Conservation (phyloP, 2,113 vertebrate genomes). For the Zootoca vivipara region DNA sequence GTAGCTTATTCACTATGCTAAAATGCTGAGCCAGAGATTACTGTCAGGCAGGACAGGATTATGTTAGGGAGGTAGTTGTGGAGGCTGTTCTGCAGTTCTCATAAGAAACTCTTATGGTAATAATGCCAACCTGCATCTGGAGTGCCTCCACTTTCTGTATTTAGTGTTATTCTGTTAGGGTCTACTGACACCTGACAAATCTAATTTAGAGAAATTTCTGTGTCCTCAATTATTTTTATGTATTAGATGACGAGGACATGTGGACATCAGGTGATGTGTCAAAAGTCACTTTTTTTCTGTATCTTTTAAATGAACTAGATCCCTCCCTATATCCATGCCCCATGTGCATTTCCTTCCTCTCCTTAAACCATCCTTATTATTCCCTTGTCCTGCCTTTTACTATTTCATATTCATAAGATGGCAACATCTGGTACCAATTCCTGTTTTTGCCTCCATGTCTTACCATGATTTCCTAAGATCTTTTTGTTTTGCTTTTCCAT, state of each 20-base stretch:
- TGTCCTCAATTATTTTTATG: slow-evolving; percentile 47
- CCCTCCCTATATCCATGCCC: slow-evolving; percentile 32
- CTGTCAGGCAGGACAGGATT: neutral
- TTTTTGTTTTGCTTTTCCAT: slow-evolving; percentile 21
- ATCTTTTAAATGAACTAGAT: slow-evolving; percentile 20
- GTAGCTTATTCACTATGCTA: neutral
- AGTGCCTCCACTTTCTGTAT: neutral
- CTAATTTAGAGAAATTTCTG: slow-evolving; percentile 26
- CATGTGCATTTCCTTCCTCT: slow-evolving; percentile 42
- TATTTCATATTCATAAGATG: neutral
- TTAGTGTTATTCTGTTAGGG: neutral
- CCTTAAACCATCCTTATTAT: slow-evolving; percentile 34
- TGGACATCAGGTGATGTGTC: slow-evolving; percentile 42
- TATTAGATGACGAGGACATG: slow-evolving; percentile 38
- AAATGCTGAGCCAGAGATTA: no score
- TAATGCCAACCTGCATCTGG: neutral
- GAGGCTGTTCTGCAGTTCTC: neutral
- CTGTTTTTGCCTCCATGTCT: slow-evolving; percentile 14
- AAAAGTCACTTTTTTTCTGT: slow-evolving; percentile 35
- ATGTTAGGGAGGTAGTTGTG: neutral
- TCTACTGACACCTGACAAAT: neutral
- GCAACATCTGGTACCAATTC: neutral
- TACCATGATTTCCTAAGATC: neutral
- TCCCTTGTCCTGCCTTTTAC: slow-evolving; percentile 15
- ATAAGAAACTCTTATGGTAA: neutral